Conservation (phyloP, 2,888 invertebrate species). For the Habrosyne pyritoides region DNA sequence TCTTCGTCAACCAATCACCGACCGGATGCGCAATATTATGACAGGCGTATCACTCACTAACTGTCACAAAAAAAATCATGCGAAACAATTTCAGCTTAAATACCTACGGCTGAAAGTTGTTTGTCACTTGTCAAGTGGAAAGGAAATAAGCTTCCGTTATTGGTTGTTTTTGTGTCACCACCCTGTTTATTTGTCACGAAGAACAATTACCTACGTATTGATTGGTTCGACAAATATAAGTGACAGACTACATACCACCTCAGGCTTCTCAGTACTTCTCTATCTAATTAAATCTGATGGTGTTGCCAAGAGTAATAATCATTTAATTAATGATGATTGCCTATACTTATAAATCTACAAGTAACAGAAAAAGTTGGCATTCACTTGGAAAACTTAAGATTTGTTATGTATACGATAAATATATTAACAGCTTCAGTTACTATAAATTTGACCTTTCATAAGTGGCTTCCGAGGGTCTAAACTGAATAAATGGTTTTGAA, state of each 20-base stretch:
- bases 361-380: no score
- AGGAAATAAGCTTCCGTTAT: constrained; percentile 51
- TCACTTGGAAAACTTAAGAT: no score
- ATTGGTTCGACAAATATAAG: background rate
- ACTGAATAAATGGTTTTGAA: no score
- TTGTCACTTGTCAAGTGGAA: constrained; percentile 21
- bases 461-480: no score
- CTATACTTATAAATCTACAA: no score
- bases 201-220: background rate
- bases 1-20: constrained; percentile 57
- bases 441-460: no score
- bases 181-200: background rate
- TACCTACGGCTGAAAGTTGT: background rate
- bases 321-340: no score
- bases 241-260: background rate
- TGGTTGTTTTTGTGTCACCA: constrained; percentile 41
- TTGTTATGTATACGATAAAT: no score
- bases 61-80: constrained; percentile 47
- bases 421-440: no score
- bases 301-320: no score
- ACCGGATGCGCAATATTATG: constrained; percentile 73
- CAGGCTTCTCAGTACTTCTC: no score
- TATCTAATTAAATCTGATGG: no score
- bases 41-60: constrained; percentile 66
- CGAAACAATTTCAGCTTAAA: constrained; percentile 28